Percentiles rank a stretch among this genome's conserved stretches.
These are phyloP conservation scores for Dusona sp. DNA, from an alignment of 2,888 invertebrate genomes.

Conservation along the genomic window DNA sequence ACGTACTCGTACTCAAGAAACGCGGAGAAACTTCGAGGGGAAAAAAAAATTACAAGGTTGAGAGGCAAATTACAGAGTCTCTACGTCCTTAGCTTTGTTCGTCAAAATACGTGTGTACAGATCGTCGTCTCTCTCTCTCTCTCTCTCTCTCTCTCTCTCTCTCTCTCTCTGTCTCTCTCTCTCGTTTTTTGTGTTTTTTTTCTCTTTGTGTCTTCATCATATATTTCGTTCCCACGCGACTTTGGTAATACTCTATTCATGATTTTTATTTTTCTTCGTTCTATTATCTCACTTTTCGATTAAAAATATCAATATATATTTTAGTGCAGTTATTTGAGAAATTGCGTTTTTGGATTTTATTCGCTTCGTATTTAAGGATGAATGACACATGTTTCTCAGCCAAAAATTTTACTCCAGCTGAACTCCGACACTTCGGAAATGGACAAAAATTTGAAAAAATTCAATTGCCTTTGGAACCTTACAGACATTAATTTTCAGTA, in stretches of 20 bases:
- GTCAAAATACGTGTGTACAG: slow-evolving; percentile 27
- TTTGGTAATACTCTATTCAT: slow-evolving; percentile 8
- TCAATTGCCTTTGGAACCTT: no score
- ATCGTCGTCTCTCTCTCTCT: background rate
- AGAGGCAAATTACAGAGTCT: slow-evolving; percentile 62
- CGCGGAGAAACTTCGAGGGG: slow-evolving; percentile 30
- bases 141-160: background rate
- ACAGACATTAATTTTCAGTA: no score
- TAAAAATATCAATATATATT: background rate
- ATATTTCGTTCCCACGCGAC: slow-evolving; percentile 43
- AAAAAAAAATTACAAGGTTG: slow-evolving; percentile 53
- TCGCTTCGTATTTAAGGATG: background rate
- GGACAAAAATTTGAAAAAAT: no score
- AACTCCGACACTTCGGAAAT: no score
- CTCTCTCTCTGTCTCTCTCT: background rate
- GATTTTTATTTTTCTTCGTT: background rate
- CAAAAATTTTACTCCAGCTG: no score
- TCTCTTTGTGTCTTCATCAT: slow-evolving; percentile 3
- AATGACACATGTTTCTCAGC: no score
- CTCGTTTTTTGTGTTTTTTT: background rate
- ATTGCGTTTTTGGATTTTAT: background rate
- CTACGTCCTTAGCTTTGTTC: slow-evolving; percentile 58
- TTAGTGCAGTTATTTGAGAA: no score
- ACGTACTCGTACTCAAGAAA: slow-evolving; percentile 35
- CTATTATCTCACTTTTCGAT: background rate